Evolutionary conservation across 2,888 invertebrate species (phyloP).

Genomic region (Zaprionus obscuricornis): DNA sequence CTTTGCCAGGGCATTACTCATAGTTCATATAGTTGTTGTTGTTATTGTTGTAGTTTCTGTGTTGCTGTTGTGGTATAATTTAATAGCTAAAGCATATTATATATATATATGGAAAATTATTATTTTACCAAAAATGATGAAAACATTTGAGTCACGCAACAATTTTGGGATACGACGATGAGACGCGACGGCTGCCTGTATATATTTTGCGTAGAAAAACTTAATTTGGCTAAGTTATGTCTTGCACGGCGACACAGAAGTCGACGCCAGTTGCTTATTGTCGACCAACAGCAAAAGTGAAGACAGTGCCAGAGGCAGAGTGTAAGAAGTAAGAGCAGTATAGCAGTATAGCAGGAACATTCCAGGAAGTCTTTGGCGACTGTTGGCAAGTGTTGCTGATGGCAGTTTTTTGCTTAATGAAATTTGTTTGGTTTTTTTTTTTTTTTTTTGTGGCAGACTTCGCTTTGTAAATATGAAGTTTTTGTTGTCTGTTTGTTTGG

Average conservation of each 20-base stretch:
- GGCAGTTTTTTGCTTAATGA: slow-evolving; percentile 51
- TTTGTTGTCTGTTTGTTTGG: slow-evolving; percentile 22
- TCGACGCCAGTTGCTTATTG: neutral
- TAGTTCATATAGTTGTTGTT: slow-evolving; percentile 9
- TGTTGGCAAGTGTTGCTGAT: slow-evolving; percentile 51
- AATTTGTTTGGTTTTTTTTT: slow-evolving; percentile 34
- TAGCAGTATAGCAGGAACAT: too few relatives aligned
- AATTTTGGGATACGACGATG: slow-evolving; percentile 31
- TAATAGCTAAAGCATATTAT: slow-evolving; percentile 61
- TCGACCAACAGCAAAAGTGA: slow-evolving; percentile 4
- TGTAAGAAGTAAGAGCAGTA: too few relatives aligned
- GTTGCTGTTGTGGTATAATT: slow-evolving; percentile 52
- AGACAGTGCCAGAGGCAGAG: neutral
- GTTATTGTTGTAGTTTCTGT: slow-evolving; percentile 3
- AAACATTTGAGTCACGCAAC: slow-evolving; percentile 79
- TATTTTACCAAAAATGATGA: slow-evolving; percentile 70
- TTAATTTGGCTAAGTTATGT: slow-evolving; percentile 69
- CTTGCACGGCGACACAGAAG: too few relatives aligned
- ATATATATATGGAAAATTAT: slow-evolving; percentile 61
- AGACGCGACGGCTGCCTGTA: slow-evolving; percentile 17
- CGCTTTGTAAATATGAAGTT: slow-evolving; percentile 40
- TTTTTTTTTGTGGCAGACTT: slow-evolving; percentile 17
- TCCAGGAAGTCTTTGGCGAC: slow-evolving; percentile 29
- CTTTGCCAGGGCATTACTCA: slow-evolving; percentile 59
- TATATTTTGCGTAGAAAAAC: slow-evolving; percentile 70